These are phyloP conservation scores for Pseudomyrmex pallidus DNA, from an alignment of 1,140 invertebrate genomes.

Conservation along the genomic window DNA sequence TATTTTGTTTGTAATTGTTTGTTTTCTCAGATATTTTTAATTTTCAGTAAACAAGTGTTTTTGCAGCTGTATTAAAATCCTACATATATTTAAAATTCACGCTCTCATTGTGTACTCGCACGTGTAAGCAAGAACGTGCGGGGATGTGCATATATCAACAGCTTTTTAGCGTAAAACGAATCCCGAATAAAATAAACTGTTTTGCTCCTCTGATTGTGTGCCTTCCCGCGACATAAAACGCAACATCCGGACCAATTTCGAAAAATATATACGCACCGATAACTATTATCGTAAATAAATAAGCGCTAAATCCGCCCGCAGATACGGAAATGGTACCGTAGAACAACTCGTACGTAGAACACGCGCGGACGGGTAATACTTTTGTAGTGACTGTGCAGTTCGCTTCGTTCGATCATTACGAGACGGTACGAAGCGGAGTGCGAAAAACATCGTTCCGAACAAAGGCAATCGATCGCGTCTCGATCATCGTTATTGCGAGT, in stretches of 20 bases:
- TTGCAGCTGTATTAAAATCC: not conserved
- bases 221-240: constrained; percentile 15
- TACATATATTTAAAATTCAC: not conserved
- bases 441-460: constrained; percentile 31
- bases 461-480: constrained; percentile 52
- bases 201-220: not conserved
- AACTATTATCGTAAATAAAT: constrained; percentile 58
- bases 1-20: not conserved
- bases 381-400: not conserved
- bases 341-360: not conserved
- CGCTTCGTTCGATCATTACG: constrained; percentile 11
- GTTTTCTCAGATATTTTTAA: not conserved
- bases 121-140: not conserved
- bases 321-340: not conserved
- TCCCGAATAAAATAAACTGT: constrained; percentile 23
- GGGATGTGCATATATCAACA: constrained; percentile 24
- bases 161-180: constrained; percentile 28
- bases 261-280: constrained; percentile 30
- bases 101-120: not conserved
- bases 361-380: constrained; percentile 9
- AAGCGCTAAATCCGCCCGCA: constrained; percentile 38
- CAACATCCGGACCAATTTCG: constrained; percentile 28
- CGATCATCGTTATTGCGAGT: constrained; percentile 39
- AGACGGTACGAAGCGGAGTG: not conserved
- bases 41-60: not conserved